Base-by-base conservation (phyloP, 2,888 invertebrate genomes). In the Frankliniella intonsa region DNA sequence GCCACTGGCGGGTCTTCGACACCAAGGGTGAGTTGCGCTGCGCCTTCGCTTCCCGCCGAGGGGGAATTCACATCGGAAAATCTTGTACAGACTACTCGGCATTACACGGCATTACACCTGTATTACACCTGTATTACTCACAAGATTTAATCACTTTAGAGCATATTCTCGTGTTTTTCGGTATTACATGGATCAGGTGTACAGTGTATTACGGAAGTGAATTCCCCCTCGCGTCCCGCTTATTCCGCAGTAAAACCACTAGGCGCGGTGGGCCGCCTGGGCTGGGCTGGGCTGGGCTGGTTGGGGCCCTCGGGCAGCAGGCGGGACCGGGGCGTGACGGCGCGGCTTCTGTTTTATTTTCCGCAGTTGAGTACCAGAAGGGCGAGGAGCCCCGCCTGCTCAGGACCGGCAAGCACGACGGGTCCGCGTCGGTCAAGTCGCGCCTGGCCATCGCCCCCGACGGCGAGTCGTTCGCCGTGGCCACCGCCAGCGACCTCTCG, bases 1-100 rank as follows among this genome's bases (percentile, higher is more conserved):
- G 95, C 86, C 94, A 93, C 83, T 97, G 95, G 94, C 94, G 93
- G 87, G 89, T 95, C 83, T 97, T 93, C 90, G 92, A 97, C 87
- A 95, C 94, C 82, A 94, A 95, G 89, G 93, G 95, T 95, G 89
- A 90, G 89, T n/a, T n/a, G n/a, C 89, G 69, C 81, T 82, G 79
- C 38, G 14, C 50, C 62, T 80, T 69, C 81, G 80, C 65, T 14
- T 25, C 25, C 65, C 50, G 14, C 38, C 38, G 9, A 65, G 11
- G n/a, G 22, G 22, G 9, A 51, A 17, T 62, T n/a, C n/a, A n/a
- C n/a, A n/a, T n/a, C n/a, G n/a, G n/a, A n/a, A n/a, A n/a, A n/a
- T n/a, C n/a, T n/a, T n/a, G n/a, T n/a, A n/a, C n/a, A n/a, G n/a
- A n/a, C n/a, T n/a, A n/a, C n/a, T n/a, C n/a, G n/a, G n/a, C n/a